Evolutionary conservation across 1,140 invertebrate species (phyloP), one percentile per base, ranked within the genome.

Genomic region (Teleogryllus occipitalis): DNA sequence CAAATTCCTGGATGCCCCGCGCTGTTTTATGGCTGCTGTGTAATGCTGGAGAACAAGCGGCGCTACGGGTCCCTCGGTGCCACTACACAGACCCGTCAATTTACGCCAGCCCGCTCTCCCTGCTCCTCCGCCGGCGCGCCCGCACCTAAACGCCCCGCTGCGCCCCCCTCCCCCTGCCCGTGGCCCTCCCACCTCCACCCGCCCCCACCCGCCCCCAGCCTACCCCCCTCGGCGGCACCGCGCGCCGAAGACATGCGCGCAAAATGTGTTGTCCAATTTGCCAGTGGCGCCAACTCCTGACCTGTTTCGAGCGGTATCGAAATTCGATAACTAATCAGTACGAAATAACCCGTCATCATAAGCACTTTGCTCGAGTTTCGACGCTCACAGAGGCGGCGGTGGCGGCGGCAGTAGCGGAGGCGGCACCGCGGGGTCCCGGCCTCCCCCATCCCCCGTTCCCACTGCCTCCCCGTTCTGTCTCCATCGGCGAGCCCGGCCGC

Each of bases 241-340:
- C 54, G 54, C 54, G 54, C 54, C 54, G 54, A 65, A 65, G 54
- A 65, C 54, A 65, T 65, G 54, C 54, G 54, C 54, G 18, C 54
- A 65, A 65, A 65, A 65, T 65, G 54, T 65, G 54, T 65, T 65
- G 54, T 65, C 54, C 54, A 65, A 65, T 65, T 65, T 65, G 54
- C 54, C 54, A 65, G 54, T 65, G 54, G 54, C 54, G 54, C 54
- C 54, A 65, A 65, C 54, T 65, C 54, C 54, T 65, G 54, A 65
- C 54, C 54, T 65, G 54, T 65, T 65, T 65, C 54, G 18, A 65
- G 54, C 54, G 54, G 18, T 65, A 65, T 65, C 54, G 54, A 65
- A 65, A 65, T 65, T 65, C 54, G 54, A 65, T 65, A 65, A 65
- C 54, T 65, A 65, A 65, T 65, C 54, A 65, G 54, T 65, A 65